Base-by-base conservation (phyloP, 2,888 invertebrate species). In the Fragum sueziense region DNA sequence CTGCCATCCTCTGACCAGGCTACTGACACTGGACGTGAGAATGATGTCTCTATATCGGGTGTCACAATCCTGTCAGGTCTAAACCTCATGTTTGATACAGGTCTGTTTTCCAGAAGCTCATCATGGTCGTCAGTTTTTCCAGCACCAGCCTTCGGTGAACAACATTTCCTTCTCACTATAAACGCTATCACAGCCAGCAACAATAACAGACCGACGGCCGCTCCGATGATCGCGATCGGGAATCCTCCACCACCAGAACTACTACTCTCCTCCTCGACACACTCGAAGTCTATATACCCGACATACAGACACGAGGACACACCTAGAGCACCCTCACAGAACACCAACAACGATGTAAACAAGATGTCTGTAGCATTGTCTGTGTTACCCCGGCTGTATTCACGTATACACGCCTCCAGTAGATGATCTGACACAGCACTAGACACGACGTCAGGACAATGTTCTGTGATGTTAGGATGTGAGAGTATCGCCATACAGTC, bases 391-490 rank as follows among this genome's bases (percentile, higher is more conserved):
- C 74, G 67, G 34, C 34, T 59, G 41, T 83, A 83, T 47, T 86
- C 86, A 2, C 84, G 70, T 31, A 89, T 83, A 73, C 89, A 89
- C 0, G 85, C 86, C 61, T 89, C 87, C 9, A 88, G 57, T 41
- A 84, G 84, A 52, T 87, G 85, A 41, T 87, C 86, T 31, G 79
- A 67, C 37, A 86, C 52, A 11, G 79, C 77, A 33, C 76, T 80
- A n/a, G 73, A 62, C n/a, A 71, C 68, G 20, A 85, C 31, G n/a
- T 76, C 72, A 0, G 47, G 65, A 57, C 87, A 87, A 54, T 82
- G 59, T 20, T 72, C 34, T 29, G 81, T 67, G 41, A 85, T 70
- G 57, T 75, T 77, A 9, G 74, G 72, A 51, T 80, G 68, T 22
- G 82, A 73, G 2, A 86, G 59, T 2, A 81, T 82, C 1, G 54